Evolutionary conservation across 2,888 invertebrate species (phyloP), one percentile per base, ranked within the genome.

Genomic region (Melipona bicolor): DNA sequence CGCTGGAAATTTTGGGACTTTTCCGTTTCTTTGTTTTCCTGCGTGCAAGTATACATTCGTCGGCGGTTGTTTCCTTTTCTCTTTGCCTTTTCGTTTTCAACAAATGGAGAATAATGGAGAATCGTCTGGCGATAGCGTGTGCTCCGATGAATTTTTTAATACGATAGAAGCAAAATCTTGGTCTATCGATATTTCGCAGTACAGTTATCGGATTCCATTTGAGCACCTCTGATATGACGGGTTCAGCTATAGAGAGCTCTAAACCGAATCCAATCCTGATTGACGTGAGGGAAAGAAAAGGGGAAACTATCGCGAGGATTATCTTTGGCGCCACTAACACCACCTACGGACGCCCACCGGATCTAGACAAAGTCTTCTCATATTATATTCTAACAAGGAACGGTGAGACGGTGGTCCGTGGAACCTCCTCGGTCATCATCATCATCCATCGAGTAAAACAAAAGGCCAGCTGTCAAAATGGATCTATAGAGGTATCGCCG

Each of bases 231-330:
- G 92, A 91, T 88, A 88, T 89, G 84, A 86, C 84, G 87, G 91
- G 89, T 91, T 91, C 85, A 90, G 88, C 91, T 91, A 92, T 92
- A 92, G 92, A 92, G 91, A 91, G 90, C 91, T 92, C 91, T 91
- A 92, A 92, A 93, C 92, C 92, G 91, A 93, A 91, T 93, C 92
- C 93, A 94, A 94, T 94, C 94, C 94, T 94, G 94, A 94, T 93
- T 94, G 94, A 94, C 94, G 92, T 92, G 90, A 83, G 83, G 88
- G 90, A 91, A 89, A 90, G 90, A 92, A 91, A 91, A 92, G 91
- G 91, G 92, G 93, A 91, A 92, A 92, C 93, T 93, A 93, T 92
- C 92, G 88, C 88, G 80, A 79, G 93, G 94, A 93, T 94, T 94
- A 94, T 94, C 93, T 92, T 88, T 92, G 93, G 94, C 94, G 93